phyloP scores from a whole-genome alignment of 2,888 invertebrate genomes.

The Hydrotaea diabolus region DNA sequence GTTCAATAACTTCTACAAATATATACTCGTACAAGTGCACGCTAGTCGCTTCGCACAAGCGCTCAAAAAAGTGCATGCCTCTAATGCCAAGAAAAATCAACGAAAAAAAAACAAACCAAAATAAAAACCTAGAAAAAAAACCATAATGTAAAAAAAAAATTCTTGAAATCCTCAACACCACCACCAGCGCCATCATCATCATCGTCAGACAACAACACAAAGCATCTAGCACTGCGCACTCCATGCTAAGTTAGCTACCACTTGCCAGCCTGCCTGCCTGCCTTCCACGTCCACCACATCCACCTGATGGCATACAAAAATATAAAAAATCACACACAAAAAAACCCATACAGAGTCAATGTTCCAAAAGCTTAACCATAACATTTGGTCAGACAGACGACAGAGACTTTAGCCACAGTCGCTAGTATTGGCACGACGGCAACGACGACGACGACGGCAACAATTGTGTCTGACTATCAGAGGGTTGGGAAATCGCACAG shows the following conservation, averaged over 20 bases:
- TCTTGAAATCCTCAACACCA: conserved; percentile 40
- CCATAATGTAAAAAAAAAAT: conserved; percentile 18
- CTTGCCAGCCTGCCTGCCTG: background rate
- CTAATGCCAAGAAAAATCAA: conserved; percentile 31
- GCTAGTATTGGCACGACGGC: conserved; percentile 10
- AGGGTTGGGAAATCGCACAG: conserved; percentile 61
- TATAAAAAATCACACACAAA: background rate
- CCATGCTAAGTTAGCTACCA: background rate
- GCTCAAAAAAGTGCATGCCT: background rate
- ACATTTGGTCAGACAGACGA: conserved; percentile 17
- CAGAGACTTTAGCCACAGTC: conserved; percentile 3
- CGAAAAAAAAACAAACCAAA: background rate
- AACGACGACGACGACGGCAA: conserved; percentile 29
- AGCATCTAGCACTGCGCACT: conserved; percentile 2
- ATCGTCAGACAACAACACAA: background rate
- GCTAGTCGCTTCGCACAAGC: conserved; percentile 45
- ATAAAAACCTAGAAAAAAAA: background rate
- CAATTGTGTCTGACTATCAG: conserved; percentile 31
- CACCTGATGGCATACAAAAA: conserved; percentile 63
- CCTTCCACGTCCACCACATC: conserved; percentile 19
- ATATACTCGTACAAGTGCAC: conserved; percentile 53
- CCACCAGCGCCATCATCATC: conserved; percentile 3
- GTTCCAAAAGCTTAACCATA: conserved; percentile 35
- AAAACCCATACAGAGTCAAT: conserved; percentile 28
- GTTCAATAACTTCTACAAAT: conserved; percentile 64